Percentiles rank a stretch among this genome's conserved stretches.
Evolutionary conservation across 2,797 vertebrate genomes (phyloP).

Genomic region (Buceros bicornis): DNA sequence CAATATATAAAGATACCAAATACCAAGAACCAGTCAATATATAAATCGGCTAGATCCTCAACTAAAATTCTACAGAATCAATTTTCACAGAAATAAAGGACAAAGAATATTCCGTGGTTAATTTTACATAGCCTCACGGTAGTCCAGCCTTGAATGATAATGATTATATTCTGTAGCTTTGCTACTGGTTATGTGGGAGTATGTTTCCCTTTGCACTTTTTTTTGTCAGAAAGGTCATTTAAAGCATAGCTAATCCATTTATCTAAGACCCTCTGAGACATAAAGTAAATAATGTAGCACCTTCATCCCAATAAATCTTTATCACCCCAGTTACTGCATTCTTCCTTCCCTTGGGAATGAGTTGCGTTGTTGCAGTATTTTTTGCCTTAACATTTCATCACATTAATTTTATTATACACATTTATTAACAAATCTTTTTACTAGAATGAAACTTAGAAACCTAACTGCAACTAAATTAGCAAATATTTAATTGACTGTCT

Average conservation of each 20-base stretch:
- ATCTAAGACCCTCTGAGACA: not conserved
- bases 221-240: not conserved
- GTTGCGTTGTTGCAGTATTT: not conserved
- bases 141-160: not conserved
- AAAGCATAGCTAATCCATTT: conserved; percentile 17
- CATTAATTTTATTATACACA: not conserved
- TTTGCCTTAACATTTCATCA: not conserved
- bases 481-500: not conserved
- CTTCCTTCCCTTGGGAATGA: not conserved
- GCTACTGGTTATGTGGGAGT: not conserved
- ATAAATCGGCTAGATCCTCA: not conserved
- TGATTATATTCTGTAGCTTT: not conserved
- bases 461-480: not conserved
- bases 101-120: not conserved
- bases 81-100: not conserved
- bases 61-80: not conserved
- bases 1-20: not conserved
- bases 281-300: conserved; percentile 5
- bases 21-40: not conserved
- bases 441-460: not conserved
- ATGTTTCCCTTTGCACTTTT: not conserved
- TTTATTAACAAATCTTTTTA: not conserved
- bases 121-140: not conserved
- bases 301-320: conserved; percentile 7
- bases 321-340: not conserved